A percentile compares a stretch with the other conserved stretches of the same genome.
Evolutionary conservation across 2,888 invertebrate species (phyloP).

Genomic region (Caenorhabditis zanzibari): DNA sequence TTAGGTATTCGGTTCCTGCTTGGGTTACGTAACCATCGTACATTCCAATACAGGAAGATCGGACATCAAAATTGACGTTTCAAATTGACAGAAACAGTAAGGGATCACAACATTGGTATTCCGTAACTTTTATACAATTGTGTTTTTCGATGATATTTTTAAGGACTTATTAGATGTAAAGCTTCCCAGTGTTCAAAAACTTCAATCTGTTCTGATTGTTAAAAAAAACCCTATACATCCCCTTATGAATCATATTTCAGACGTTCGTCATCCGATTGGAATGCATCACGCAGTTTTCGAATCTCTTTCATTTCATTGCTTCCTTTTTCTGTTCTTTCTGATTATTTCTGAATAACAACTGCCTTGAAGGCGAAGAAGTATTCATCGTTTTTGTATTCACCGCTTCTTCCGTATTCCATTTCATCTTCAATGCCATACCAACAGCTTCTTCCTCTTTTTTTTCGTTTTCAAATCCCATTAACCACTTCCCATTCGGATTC

Average conservation of each 20-base stretch:
- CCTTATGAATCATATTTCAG: neutral
- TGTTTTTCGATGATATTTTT: too few species aligned
- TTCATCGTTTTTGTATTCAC: slow-evolving; percentile 4
- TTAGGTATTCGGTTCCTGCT: slow-evolving; percentile 19
- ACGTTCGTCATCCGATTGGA: slow-evolving; percentile 3
- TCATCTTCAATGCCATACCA: slow-evolving; percentile 23
- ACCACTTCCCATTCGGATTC: slow-evolving; percentile 10
- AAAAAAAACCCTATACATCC: too few species aligned
- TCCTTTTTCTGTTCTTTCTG: neutral
- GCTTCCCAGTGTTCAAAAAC: too few species aligned
- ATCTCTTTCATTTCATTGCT: slow-evolving; percentile 19
- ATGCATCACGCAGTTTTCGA: slow-evolving; percentile 29
- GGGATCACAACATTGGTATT: too few species aligned
- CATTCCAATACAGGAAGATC: too few species aligned
- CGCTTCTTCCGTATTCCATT: neutral
- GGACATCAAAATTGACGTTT: too few species aligned
- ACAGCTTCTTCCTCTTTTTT: slow-evolving; percentile 29
- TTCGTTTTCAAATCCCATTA: slow-evolving; percentile 49
- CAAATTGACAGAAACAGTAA: too few species aligned
- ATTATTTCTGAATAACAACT: slow-evolving; percentile 24
- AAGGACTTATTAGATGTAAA: too few species aligned
- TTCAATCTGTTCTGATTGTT: too few species aligned
- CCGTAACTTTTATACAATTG: too few species aligned
- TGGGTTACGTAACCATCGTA: slow-evolving; percentile 22
- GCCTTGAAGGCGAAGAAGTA: neutral